A percentile compares a stretch with the other conserved stretches of the same genome.
Evolutionary conservation across 2,888 invertebrate species (phyloP).

Genomic region (Melanargia galathea): DNA sequence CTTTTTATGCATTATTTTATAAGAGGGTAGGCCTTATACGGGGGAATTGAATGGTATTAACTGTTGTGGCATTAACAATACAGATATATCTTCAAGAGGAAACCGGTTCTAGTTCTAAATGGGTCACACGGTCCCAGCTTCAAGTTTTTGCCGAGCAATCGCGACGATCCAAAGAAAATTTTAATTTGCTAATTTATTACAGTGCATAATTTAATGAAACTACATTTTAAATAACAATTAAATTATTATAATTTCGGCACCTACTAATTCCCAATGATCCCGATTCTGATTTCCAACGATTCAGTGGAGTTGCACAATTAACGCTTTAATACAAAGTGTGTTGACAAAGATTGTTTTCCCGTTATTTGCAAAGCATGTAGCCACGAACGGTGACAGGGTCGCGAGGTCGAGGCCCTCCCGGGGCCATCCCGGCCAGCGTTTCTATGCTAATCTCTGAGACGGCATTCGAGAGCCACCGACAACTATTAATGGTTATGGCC

Average conservation of each 20-base stretch:
- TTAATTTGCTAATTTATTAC: conserved; percentile 21
- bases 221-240: not conserved
- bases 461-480: conserved; percentile 71
- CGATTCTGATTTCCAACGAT: not conserved
- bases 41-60: conserved; percentile 76
- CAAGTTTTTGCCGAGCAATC: conserved; percentile 66
- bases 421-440: conserved; percentile 71
- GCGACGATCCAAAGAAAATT: conserved; percentile 43
- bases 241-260: not conserved
- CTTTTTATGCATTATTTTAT: conserved; percentile 76
- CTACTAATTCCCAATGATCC: not conserved
- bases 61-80: conserved; percentile 76
- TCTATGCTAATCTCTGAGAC: conserved; percentile 77
- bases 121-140: conserved; percentile 80
- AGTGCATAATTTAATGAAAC: conserved; percentile 7
- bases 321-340: conserved; percentile 14
- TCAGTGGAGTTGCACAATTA: not conserved
- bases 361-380: conserved; percentile 61
- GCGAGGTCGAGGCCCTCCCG: conserved; percentile 72
- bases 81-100: conserved; percentile 73
- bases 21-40: conserved; percentile 74
- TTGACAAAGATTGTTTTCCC: conserved; percentile 62
- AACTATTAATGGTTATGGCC: conserved; percentile 76
- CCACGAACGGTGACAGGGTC: conserved; percentile 77
- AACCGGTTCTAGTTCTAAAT: conserved; percentile 80